These are phyloP conservation scores for Agonopterix heracliana DNA, from an alignment of 2,888 invertebrate genomes.

Conservation along the genomic window DNA sequence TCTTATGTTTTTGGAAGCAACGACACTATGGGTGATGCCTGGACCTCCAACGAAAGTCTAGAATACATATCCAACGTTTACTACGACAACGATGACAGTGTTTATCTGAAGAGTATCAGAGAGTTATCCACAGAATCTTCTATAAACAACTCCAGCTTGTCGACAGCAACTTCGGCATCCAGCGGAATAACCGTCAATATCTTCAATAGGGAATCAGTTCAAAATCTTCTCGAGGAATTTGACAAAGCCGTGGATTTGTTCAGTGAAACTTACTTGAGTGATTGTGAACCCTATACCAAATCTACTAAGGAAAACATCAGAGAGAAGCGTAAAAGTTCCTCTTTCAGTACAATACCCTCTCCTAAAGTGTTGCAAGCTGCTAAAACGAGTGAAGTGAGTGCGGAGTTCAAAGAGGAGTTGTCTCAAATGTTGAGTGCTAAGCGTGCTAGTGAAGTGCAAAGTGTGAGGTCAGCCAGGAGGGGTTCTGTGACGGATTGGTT, in stretches of 20 bases:
- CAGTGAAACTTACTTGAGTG: constrained; percentile 62
- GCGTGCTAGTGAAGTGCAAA: constrained; percentile 23
- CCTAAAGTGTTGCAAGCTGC: constrained; percentile 57
- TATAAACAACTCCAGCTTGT: constrained; percentile 44
- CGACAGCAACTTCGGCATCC: constrained; percentile 51
- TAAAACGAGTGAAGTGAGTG: constrained; percentile 56
- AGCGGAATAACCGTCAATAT: constrained; percentile 49
- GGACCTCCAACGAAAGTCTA: constrained; percentile 57
- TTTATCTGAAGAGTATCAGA: constrained; percentile 55
- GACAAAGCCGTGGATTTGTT: constrained; percentile 63
- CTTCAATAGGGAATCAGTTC: constrained; percentile 52
- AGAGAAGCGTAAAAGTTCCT: constrained; percentile 56
- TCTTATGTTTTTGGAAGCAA: constrained; percentile 52
- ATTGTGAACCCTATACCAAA: constrained; percentile 63
- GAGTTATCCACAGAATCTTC: constrained; percentile 48
- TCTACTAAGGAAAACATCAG: constrained; percentile 25
- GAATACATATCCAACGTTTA: constrained; percentile 57
- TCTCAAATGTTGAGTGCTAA: constrained; percentile 40
- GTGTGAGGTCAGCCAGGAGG: constrained; percentile 34
- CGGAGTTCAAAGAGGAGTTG: constrained; percentile 58
- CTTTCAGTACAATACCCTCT: constrained; percentile 53
- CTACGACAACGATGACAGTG: constrained; percentile 50
- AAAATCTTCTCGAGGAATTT: constrained; percentile 56
- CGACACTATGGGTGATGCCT: constrained; percentile 52
- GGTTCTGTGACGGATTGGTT: constrained; percentile 70